Percentiles rank a stretch among this genome's conserved stretches.
Conservation (phyloP, 2,797 vertebrate genomes). For the Ptychobarbus kaznakovi region DNA sequence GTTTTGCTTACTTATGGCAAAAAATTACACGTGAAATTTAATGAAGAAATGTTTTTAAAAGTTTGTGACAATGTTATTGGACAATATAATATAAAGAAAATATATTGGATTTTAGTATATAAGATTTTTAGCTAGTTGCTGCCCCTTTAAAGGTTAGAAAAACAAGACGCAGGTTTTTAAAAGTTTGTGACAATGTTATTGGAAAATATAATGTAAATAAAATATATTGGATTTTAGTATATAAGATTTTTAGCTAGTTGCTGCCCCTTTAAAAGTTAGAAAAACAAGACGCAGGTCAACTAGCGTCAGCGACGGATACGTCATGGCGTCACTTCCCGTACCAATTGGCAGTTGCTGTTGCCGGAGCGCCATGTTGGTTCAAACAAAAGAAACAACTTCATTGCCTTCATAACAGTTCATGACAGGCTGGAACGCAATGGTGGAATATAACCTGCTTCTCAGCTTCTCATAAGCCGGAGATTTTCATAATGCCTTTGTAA, state of each 20-base stretch:
- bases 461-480: conserved; percentile 41
- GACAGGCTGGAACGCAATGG: conserved; percentile 11
- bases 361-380: conserved; percentile 83
- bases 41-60: not conserved
- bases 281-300: not conserved
- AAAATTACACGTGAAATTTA: not conserved
- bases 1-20: not conserved
- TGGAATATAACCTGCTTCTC: conserved; percentile 43
- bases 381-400: conserved; percentile 64
- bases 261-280: conserved; percentile 20
- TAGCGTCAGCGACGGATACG: not conserved
- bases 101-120: too few species aligned
- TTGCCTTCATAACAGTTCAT: conserved; percentile 22
- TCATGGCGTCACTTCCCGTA: conserved; percentile 40
- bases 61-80: not conserved
- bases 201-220: not conserved
- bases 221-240: not conserved
- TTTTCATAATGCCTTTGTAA: conserved; percentile 70
- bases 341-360: conserved; percentile 3
- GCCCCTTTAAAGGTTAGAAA: conserved; percentile 20
- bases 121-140: not conserved
- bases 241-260: not conserved
- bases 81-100: not conserved
- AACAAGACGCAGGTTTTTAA: not conserved
- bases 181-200: not conserved